These are phyloP conservation scores for Lucinisca nassula DNA, from an alignment of 2,888 invertebrate species.

Conservation along the genomic window DNA sequence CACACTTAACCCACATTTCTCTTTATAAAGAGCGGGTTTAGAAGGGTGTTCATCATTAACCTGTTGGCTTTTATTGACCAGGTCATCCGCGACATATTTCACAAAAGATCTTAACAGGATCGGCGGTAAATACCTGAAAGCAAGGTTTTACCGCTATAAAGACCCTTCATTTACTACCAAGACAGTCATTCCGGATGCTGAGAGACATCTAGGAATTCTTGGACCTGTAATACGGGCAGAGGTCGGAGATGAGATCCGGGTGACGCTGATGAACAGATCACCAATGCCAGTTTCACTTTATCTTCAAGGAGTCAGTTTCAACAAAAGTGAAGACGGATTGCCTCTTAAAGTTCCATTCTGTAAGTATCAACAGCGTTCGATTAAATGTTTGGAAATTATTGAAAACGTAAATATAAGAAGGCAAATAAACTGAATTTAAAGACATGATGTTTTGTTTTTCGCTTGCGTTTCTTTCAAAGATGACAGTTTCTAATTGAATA, in stretches of 20 bases:
- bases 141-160: slow-evolving; percentile 70
- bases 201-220: slow-evolving; percentile 74
- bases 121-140: slow-evolving; percentile 73
- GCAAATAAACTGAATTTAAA: too few species aligned
- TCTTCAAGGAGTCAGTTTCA: slow-evolving; percentile 72
- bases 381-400: too few species aligned
- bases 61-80: too few species aligned
- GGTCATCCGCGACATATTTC: not conserved
- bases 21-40: too few species aligned
- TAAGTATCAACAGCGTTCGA: too few species aligned
- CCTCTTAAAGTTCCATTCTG: not conserved
- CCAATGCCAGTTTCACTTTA: slow-evolving; percentile 73
- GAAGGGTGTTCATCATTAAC: too few species aligned
- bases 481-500: too few species aligned
- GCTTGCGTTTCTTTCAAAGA: too few species aligned
- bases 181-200: slow-evolving; percentile 14
- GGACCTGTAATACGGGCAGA: slow-evolving; percentile 78
- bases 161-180: slow-evolving; percentile 64
- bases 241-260: slow-evolving; percentile 74
- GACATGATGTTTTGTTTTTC: too few species aligned
- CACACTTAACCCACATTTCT: too few species aligned
- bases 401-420: too few species aligned
- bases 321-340: slow-evolving; percentile 66
- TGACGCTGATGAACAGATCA: slow-evolving; percentile 72
- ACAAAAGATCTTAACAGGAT: slow-evolving; percentile 34